Percentiles rank a stretch among this genome's conserved stretches.
These are phyloP conservation scores for Pseudoatta argentina DNA, from an alignment of 1,140 invertebrate species.

Conservation along the genomic window DNA sequence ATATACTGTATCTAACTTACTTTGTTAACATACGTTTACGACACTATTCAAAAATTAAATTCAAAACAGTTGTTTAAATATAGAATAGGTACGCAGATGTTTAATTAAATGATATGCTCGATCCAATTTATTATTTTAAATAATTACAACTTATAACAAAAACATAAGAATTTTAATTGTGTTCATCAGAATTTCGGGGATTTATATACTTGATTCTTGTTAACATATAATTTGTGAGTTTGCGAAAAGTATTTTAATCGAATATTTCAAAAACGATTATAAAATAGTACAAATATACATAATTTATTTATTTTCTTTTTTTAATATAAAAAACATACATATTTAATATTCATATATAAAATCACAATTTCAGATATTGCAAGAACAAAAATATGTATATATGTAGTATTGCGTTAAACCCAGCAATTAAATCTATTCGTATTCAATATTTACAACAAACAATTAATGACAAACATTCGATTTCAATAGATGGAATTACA, in stretches of 20 bases:
- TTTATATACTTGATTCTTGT: not conserved
- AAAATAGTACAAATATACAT: not conserved
- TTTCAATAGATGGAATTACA: conserved; percentile 1
- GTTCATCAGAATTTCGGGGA: not conserved
- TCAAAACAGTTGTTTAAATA: conserved; percentile 23
- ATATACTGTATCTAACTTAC: too few relatives aligned
- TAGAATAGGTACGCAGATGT: conserved; percentile 45
- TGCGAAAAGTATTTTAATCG: not conserved
- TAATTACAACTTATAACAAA: conserved; percentile 51
- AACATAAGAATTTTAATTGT: conserved; percentile 55
- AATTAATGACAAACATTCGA: not conserved
- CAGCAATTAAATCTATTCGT: conserved; percentile 12
- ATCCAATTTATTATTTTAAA: conserved; percentile 22
- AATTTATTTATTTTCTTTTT: not conserved
- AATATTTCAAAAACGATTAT: not conserved
- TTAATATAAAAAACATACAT: not conserved
- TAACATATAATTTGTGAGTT: not conserved
- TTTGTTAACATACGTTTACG: not conserved
- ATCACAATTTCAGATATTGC: not conserved
- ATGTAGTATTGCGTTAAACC: not conserved
- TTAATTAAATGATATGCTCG: conserved; percentile 32
- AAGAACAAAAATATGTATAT: not conserved
- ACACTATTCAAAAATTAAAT: conserved; percentile 1
- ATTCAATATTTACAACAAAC: conserved; percentile 11
- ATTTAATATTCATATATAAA: not conserved